Base-by-base conservation (phyloP, 1,140 invertebrate genomes). In the Leucophenga varia region DNA sequence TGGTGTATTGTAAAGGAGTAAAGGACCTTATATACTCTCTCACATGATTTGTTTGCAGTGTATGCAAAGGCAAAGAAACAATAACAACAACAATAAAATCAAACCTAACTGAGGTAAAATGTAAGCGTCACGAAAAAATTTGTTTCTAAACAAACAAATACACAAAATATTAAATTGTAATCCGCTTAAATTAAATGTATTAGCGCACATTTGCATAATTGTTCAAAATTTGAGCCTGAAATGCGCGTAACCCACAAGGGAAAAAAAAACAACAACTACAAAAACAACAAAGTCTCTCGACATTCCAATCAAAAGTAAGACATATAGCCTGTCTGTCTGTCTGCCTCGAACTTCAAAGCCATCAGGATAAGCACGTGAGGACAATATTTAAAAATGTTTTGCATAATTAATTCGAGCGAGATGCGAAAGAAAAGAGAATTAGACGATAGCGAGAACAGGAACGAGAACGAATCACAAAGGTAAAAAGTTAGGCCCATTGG, bases 301-400 rank as follows among this genome's bases (percentile, higher is more conserved):
- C 50, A 64, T 61, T 59, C 63, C 63, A 65, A 65, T 65, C 63
- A 65, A 65, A 65, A 57, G 48, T 43, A 50, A 59, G 47, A 50
- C 56, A 38, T 25, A 25, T 25, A 6, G 22, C n/a, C n/a, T 25
- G 22, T 25, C 5, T 10, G 22, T 10, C 22, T 10, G 22, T 6
- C 22, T 10, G 22, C 61, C 63, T 59, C 63, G 44, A n/a, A n/a
- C n/a, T 39, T 54, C 37, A 30, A 40, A 32, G 9, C 31, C n/a
- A n/a, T n/a, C n/a, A n/a, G n/a, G n/a, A n/a, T n/a, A 53, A 59
- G 64, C 64, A 71, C 67, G 67, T 72, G 68, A 72, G 68, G 68
- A 71, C 68, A 72, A 72, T 72, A 71, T 72, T 72, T 68, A 72
- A 72, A 68, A 71, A 64, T 72, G 63, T 72, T 72, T 71, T 69